Evolutionary conservation across 2,113 vertebrate species (phyloP), one percentile per base, ranked within the genome.

Genomic region (Serilophus lunatus): DNA sequence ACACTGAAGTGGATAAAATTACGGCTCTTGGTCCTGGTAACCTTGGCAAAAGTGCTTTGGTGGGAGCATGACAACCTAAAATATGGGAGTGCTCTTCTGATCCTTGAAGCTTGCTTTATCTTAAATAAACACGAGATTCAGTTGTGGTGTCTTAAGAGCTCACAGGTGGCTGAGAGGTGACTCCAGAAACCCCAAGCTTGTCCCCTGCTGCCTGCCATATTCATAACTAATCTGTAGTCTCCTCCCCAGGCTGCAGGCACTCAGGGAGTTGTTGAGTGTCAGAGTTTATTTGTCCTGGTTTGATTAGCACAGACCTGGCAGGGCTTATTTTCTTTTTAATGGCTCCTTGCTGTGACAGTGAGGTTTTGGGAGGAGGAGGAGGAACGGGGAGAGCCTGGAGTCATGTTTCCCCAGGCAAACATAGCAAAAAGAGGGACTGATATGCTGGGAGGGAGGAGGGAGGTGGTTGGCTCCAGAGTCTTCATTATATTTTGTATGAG

Each of bases 241-340:
- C 97, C 94, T 92, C 88, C 95, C 92, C 44, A 82, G 96, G 95
- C 93, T 91, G 96, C 38, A 31, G 95, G 97, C 97, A 93, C 98
- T 97, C 10, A 7, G 98, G 98, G 98, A 98, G 98, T 98, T 98
- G 98, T 98, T 97, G 97, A 97, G 96, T 98, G 98, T 98, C 98
- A 98, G 97, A 92, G 95, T 97, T 98, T 97, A 98, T 98, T 98
- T 98, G 97, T 94, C 97, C 95, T 97, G 92, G 97, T 98, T 98
- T 98, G 98, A 98, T 97, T 97, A 97, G 98, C 90, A 40, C 84
- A 83, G 97, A 97, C 95, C 98, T 98, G 98, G 98, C 98, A 98
- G 97, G 95, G 95, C 22, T 66, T 96, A 97, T 98, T 98, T 98
- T 98, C 97, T 95, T 98, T 97, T 95, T 97, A 97, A 97, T 96